Base-by-base conservation (phyloP, 2,797 vertebrate species). In the Etheostoma nigrum region DNA sequence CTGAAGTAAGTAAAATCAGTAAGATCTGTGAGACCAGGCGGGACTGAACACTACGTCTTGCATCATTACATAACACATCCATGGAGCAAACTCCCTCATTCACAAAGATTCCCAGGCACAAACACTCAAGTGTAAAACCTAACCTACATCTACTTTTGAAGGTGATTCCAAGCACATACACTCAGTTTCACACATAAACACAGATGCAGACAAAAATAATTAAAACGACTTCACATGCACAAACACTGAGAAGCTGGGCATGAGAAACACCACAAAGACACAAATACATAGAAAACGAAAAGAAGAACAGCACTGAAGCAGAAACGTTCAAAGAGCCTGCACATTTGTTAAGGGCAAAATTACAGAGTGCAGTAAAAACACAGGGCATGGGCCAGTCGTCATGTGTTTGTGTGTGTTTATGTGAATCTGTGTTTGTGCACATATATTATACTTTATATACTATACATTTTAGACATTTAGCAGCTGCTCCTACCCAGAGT, bases 321-420 rank as follows among this genome's bases (percentile, higher is more conserved):
- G 68, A 72, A 79, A 58, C 18, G 80, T 82, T 90, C 78, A 86
- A 88, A 88, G 86, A 40, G 49, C 2, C 51, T 52, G 68, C 53
- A 65, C 63, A 73, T 89, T 82, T 85, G 62, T 73, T 75, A 54
- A 4, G n/a, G 44, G 58, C 76, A 53, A 40, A 84, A 91, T 90
- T 87, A 90, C 68, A 91, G 84, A 78, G 78, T 16, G 60, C 60
- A 84, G 85, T 67, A 81, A 89, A 88, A 67, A 71, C 83, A 76
- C 63, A 59, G 49, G 19, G 58, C 65, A 67, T 16, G 10, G 33
- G 27, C 47, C 27, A 21, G 25, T 13, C 70, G 23, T 76, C 44
- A 18, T 52, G 49, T 27, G 60, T 74, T 42, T 64, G 23, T 60
- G 44, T 59, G 33, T 68, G 57, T 55, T 72, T 72, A 47, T 45